Conservation (phyloP, 2,888 invertebrate genomes). For the Taphrorychus bicolor region DNA sequence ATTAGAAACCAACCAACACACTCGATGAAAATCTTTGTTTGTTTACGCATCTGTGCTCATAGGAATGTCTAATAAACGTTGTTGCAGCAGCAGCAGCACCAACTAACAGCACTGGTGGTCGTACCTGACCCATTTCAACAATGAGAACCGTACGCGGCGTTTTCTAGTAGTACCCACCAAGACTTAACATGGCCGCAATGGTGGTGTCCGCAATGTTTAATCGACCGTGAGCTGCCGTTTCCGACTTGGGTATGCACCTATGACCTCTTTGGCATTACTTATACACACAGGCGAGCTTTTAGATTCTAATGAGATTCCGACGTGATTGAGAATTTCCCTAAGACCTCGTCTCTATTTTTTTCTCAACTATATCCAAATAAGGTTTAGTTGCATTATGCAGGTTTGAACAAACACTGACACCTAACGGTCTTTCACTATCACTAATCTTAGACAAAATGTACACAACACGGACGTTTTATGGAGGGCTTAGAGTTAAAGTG, state of each 20-base stretch:
- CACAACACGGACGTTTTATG: no score
- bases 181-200: conserved; percentile 2
- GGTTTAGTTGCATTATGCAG: no score
- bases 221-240: conserved; percentile 46
- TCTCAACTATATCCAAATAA: no score
- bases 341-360: neutral
- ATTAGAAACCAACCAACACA: conserved; percentile 31
- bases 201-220: conserved; percentile 44
- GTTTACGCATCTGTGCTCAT: conserved; percentile 35
- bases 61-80: conserved; percentile 27
- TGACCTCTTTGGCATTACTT: conserved; percentile 23
- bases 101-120: no score
- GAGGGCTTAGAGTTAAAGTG: no score
- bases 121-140: conserved; percentile 37
- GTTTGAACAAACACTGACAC: no score
- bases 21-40: conserved; percentile 17
- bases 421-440: no score
- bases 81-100: neutral
- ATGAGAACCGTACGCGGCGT: conserved; percentile 23
- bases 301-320: conserved; percentile 8
- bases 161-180: conserved; percentile 5
- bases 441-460: no score
- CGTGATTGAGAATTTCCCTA: neutral
- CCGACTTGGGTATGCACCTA: conserved; percentile 33
- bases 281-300: neutral